Conservation (phyloP, 2,888 invertebrate species). For the Branchipolynoe longqiensis region DNA sequence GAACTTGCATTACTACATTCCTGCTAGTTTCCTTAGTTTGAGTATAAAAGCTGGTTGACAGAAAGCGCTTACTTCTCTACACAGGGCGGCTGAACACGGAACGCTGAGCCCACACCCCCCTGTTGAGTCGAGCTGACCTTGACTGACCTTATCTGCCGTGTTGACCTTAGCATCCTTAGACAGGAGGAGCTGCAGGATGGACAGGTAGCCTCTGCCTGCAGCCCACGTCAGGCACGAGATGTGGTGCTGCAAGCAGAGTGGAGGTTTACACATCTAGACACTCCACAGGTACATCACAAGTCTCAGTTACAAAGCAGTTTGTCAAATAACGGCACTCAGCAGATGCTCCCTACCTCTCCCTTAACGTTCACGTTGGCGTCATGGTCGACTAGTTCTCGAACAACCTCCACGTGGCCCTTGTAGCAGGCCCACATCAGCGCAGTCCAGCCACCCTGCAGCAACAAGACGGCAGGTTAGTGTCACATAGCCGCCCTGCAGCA, state of each 20-base stretch:
- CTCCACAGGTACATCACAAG: not conserved
- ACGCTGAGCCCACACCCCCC: too few relatives aligned
- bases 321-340: too few relatives aligned
- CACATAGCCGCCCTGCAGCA: too few relatives aligned
- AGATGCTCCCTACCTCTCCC: slow-evolving; percentile 84
- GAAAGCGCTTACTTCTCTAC: too few relatives aligned
- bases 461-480: too few relatives aligned
- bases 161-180: slow-evolving; percentile 86
- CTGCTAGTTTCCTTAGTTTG: too few relatives aligned
- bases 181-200: slow-evolving; percentile 91
- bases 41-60: too few relatives aligned
- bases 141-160: slow-evolving; percentile 79
- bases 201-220: slow-evolving; percentile 92
- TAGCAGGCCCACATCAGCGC: slow-evolving; percentile 87
- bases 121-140: too few relatives aligned
- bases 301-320: too few relatives aligned
- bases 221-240: slow-evolving; percentile 98
- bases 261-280: slow-evolving; percentile 20
- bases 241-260: slow-evolving; percentile 90
- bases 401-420: slow-evolving; percentile 88
- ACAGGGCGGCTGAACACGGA: too few relatives aligned
- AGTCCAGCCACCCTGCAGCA: slow-evolving; percentile 95
- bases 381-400: slow-evolving; percentile 88
- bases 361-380: slow-evolving; percentile 88
- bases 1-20: not conserved